A percentile compares a stretch with the other conserved stretches of the same genome.
phyloP scores from a whole-genome alignment of 2,888 invertebrate genomes.

The Erynnis tages region DNA sequence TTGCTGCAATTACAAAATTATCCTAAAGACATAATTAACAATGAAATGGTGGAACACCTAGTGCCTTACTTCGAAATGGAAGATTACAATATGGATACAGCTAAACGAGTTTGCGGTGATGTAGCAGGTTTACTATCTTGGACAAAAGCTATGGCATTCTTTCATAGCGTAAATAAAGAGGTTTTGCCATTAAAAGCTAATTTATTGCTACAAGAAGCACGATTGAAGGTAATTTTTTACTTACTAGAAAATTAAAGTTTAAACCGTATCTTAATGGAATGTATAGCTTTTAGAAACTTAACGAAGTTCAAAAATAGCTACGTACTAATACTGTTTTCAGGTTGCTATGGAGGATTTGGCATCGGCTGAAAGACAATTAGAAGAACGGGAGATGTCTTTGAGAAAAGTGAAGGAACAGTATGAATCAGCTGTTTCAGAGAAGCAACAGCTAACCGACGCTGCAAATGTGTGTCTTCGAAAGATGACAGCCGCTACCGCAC shows the following conservation, averaged over 20 bases:
- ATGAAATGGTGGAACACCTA: slow-evolving; percentile 97
- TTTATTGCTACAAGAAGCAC: slow-evolving; percentile 93
- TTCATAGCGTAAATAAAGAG: slow-evolving; percentile 97
- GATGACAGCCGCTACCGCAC: slow-evolving; percentile 97
- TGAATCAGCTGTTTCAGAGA: slow-evolving; percentile 95
- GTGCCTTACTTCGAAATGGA: slow-evolving; percentile 97
- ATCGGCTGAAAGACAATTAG: slow-evolving; percentile 92
- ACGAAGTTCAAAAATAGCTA: too few species aligned
- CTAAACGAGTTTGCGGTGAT: slow-evolving; percentile 97
- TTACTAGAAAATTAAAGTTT: background rate
- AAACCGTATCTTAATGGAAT: too few species aligned
- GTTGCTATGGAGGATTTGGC: slow-evolving; percentile 95
- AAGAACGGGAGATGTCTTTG: slow-evolving; percentile 94
- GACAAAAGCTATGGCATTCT: slow-evolving; percentile 98
- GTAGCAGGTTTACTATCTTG: slow-evolving; percentile 97
- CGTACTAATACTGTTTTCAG: slow-evolving; percentile 48
- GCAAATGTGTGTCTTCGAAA: slow-evolving; percentile 96
- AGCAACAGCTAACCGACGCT: slow-evolving; percentile 94
- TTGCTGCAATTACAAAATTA: slow-evolving; percentile 95
- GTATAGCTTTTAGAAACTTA: too few species aligned
- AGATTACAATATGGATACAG: slow-evolving; percentile 98
- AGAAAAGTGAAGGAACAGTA: slow-evolving; percentile 95
- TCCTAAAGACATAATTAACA: slow-evolving; percentile 97
- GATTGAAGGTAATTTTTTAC: slow-evolving; percentile 82
- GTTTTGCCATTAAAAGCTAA: slow-evolving; percentile 97